These are phyloP conservation scores for Esox masquinongy DNA, from an alignment of 2,797 vertebrate genomes.

Conservation along the genomic window DNA sequence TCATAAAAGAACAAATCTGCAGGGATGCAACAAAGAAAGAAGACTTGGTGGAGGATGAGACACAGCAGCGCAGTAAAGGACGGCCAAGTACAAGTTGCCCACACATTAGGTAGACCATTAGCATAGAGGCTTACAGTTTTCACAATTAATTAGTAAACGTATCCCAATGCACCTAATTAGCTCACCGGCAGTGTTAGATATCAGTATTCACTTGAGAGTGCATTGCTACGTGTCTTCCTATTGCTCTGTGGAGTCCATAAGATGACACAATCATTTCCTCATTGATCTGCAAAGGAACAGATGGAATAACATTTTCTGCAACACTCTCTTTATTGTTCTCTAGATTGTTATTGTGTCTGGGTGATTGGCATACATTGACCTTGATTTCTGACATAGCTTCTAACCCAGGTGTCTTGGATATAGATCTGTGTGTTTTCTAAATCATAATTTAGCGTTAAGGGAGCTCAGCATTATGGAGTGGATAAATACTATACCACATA, in stretches of 20 bases:
- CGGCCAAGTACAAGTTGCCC: constrained; percentile 24
- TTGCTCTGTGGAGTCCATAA: neutral
- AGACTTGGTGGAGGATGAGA: neutral
- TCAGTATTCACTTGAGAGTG: constrained; percentile 17
- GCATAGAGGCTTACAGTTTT: constrained; percentile 35
- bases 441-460: neutral
- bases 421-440: neutral
- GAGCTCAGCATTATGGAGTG: neutral
- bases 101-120: constrained; percentile 32
- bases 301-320: neutral
- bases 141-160: constrained; percentile 47
- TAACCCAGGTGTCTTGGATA: neutral
- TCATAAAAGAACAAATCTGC: neutral
- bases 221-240: neutral
- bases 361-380: neutral
- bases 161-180: constrained; percentile 59
- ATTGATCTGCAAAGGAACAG: constrained; percentile 9
- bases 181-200: constrained; percentile 20
- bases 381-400: neutral
- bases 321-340: neutral
- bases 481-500: neutral
- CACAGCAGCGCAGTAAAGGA: constrained; percentile 4
- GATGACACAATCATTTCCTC: neutral
- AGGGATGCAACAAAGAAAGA: neutral
- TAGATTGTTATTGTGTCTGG: neutral